Base-by-base conservation (phyloP, 2,113 vertebrate species). In the Elgaria multicarinata region DNA sequence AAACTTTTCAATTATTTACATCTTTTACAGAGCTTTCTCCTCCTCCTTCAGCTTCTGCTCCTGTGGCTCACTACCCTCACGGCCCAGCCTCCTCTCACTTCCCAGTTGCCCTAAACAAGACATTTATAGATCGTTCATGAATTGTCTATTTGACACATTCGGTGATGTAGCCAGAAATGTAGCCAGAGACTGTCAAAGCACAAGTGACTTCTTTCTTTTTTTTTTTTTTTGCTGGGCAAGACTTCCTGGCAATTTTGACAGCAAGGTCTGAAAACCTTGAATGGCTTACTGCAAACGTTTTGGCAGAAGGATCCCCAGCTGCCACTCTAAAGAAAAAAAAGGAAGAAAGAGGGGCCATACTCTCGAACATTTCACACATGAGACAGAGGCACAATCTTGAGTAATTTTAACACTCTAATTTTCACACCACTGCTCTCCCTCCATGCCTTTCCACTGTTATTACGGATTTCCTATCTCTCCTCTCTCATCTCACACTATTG, bases 301-400 rank as follows among this genome's bases (percentile, higher is more conserved):
- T 62, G 90, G 80, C 46, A 77, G 46, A 50, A 55, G 62, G 72
- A 78, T 42, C 66, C n/a, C 78, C 82, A 69, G 74, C 74, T 89
- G 88, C 88, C 74, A 78, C 28, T 89, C 88, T 8, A 1, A 55
- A 58, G 28, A 36, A 13, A 26, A 1, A 6, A 39, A 46, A n/a
- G n/a, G n/a, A n/a, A n/a, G n/a, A 31, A 24, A 46, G 16, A 62
- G 6, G 12, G 53, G 3, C 53, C 28, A 31, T 76, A n/a, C 36
- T 39, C 14, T 83, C 42, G 58, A 50, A 64, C 33, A 89, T 67
- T 50, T 53, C 58, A 84, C 33, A 83, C 55, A 76, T 83, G 71
- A 83, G 76, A 76, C 55, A 76, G 7, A 62, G 72, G 58, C 22
- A 39, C 6, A 53, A 18, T 77, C 88, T 80, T 55, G 2, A 76